A percentile compares a stretch with the other conserved stretches of the same genome.
phyloP scores from a whole-genome alignment of 2,888 invertebrate species.

The Drosophila birchii region DNA sequence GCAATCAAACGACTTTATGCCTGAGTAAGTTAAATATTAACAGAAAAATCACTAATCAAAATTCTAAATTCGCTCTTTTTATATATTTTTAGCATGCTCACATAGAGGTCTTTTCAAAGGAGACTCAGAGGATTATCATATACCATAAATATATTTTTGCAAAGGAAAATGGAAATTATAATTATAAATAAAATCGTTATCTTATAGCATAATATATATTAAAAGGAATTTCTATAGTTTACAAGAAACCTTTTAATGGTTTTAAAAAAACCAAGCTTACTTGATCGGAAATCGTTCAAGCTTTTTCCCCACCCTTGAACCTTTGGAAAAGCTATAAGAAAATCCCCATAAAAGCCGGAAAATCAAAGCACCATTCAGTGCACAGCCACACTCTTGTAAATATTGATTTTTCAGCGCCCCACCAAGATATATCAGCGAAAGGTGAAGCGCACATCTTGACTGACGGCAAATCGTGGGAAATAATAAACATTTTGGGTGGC shows the following conservation, averaged over 20 bases:
- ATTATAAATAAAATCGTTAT: conserved; percentile 12
- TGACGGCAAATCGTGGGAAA: neutral
- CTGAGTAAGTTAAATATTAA: conserved; percentile 32
- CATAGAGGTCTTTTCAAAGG: conserved; percentile 5
- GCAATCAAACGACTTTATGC: conserved; percentile 41
- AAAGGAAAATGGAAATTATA: conserved; percentile 15
- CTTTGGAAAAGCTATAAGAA: conserved; percentile 4
- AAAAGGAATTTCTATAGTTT: neutral
- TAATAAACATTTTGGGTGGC: neutral
- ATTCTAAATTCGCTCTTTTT: rapidly evolving
- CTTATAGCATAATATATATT: neutral
- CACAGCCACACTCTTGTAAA: conserved; percentile 35
- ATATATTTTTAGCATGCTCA: conserved; percentile 40
- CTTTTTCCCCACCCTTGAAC: neutral
- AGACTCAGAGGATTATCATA: conserved; percentile 1
- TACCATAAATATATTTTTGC: conserved; percentile 38
- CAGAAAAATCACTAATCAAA: neutral
- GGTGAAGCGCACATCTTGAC: neutral
- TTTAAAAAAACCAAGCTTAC: neutral
- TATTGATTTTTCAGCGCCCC: conserved; percentile 40
- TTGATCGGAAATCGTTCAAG: neutral
- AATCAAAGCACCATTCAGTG: neutral
- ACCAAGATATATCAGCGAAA: neutral
- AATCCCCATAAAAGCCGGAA: conserved; percentile 11
- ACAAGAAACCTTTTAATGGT: too few species aligned